Percentiles rank a stretch among this genome's conserved stretches.
Conservation (phyloP, 2,797 vertebrate species). For the Mormyrops boulengeri region DNA sequence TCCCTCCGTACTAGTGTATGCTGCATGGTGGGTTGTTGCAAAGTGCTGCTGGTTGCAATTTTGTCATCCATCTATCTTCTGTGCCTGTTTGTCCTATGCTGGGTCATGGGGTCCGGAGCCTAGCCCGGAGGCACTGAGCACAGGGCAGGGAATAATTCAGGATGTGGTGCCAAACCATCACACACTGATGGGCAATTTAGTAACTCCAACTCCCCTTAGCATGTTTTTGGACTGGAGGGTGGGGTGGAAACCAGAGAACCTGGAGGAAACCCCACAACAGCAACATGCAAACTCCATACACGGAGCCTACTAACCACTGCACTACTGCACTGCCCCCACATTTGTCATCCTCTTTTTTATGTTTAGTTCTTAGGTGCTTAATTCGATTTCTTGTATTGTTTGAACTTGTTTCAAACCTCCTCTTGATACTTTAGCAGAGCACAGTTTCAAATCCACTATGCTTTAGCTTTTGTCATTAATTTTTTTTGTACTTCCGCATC, state of each 20-base stretch:
- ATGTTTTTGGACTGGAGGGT: not conserved
- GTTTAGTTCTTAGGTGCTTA: not conserved
- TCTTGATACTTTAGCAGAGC: not conserved
- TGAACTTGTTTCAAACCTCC: not conserved
- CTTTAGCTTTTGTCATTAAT: not conserved
- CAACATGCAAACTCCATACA: not conserved
- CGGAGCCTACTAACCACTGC: not conserved
- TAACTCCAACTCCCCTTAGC: not conserved
- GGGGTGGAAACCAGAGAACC: not conserved
- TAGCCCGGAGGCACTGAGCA: not conserved
- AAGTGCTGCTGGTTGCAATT: not conserved
- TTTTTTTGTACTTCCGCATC: not conserved
- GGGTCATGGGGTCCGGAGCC: not conserved
- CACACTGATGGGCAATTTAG: not conserved
- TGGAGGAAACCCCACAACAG: not conserved
- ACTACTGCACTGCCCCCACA: not conserved
- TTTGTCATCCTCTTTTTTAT: not conserved
- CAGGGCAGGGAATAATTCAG: not conserved
- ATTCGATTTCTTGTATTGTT: not conserved
- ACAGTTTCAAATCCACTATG: not conserved
- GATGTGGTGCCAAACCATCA: not conserved
- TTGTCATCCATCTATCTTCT: not conserved
- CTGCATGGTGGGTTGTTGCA: not conserved
- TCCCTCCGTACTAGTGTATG: not conserved
- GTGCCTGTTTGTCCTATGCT: not conserved